phyloP scores from a whole-genome alignment of 2,888 invertebrate species.

The Dryobota labecula region DNA sequence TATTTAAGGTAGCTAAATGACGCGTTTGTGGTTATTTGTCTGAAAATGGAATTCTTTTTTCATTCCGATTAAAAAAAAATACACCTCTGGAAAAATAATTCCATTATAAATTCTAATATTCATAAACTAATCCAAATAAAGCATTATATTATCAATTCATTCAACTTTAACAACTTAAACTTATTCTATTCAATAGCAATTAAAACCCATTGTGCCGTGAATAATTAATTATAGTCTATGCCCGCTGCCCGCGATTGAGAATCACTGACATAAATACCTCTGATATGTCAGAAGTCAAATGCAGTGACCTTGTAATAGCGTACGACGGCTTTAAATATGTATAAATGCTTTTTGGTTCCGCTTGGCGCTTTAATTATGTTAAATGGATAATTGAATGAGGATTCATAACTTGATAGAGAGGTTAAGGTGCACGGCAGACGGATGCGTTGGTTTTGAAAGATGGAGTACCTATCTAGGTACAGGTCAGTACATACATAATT shows the following conservation, averaged over 20 bases:
- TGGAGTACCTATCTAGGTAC: too few species aligned
- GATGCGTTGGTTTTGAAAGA: background rate
- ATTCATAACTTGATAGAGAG: background rate
- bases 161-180: background rate
- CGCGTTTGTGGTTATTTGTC: background rate
- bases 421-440: background rate
- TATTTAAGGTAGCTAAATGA: too few species aligned
- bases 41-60: background rate
- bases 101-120: background rate
- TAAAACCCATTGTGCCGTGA: conserved; percentile 14
- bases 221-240: conserved; percentile 18
- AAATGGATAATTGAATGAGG: conserved; percentile 28
- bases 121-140: background rate
- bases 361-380: conserved; percentile 15
- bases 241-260: conserved; percentile 20
- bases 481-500: too few species aligned
- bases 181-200: conserved; percentile 17
- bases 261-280: conserved; percentile 14
- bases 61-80: too few species aligned
- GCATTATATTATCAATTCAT: background rate
- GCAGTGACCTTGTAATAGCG: conserved; percentile 46
- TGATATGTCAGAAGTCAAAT: conserved; percentile 43
- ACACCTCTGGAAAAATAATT: background rate
- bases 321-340: background rate
- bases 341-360: conserved; percentile 1